phyloP scores from a whole-genome alignment of 2,113 vertebrate genomes.

The Seriola rivoliana region DNA sequence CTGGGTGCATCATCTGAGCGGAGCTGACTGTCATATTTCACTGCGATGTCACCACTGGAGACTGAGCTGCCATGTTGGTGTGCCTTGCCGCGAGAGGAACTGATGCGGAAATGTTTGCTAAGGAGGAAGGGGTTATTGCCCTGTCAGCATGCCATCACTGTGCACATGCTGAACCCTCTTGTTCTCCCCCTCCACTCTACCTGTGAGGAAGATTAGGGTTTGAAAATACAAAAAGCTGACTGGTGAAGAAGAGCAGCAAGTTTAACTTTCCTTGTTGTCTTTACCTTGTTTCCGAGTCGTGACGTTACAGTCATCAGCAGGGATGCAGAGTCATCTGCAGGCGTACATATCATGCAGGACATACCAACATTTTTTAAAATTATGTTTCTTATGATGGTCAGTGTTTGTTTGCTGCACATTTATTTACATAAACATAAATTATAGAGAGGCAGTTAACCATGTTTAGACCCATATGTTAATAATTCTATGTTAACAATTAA shows the following conservation, averaged over 20 bases:
- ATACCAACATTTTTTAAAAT: neutral
- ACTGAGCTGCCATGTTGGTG: conserved; percentile 60
- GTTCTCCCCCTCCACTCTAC: neutral
- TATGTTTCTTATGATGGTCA: neutral
- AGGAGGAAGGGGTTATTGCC: conserved; percentile 66
- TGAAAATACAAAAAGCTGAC: conserved; percentile 33
- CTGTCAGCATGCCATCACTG: conserved; percentile 61
- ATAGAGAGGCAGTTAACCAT: neutral
- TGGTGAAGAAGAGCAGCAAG: neutral
- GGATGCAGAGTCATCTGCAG: neutral
- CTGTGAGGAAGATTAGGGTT: conserved; percentile 32
- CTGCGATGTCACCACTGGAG: conserved; percentile 65
- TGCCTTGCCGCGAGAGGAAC: conserved; percentile 30
- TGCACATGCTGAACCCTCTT: conserved; percentile 46
- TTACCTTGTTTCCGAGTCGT: neutral
- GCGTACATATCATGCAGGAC: neutral
- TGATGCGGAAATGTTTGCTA: conserved; percentile 70
- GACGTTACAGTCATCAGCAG: conserved; percentile 4
- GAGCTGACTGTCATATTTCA: conserved; percentile 71
- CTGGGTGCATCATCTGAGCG: conserved; percentile 54
- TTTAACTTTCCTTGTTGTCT: neutral
- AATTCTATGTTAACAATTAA: no score
- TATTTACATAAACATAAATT: neutral
- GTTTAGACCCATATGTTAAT: neutral
- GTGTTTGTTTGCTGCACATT: neutral